Evolutionary conservation across 2,888 invertebrate species (phyloP), one percentile per base, ranked within the genome.

Genomic region (Dynastes hyllus): DNA sequence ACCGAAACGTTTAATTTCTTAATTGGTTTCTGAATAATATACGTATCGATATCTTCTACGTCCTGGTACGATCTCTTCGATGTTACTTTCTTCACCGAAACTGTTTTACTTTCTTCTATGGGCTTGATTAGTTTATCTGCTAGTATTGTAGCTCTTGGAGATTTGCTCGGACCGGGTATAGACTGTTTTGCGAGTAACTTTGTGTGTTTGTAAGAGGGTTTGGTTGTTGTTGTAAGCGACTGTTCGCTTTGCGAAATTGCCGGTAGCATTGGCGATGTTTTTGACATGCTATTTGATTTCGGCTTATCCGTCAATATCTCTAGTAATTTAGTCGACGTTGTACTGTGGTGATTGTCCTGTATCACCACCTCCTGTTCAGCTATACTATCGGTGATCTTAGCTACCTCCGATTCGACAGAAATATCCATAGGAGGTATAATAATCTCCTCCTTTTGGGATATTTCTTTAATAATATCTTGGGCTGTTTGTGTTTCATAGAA

Each of bases 241-340:
- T 40, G 37, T 2, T 63, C 63, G 2, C 22, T 71, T 45, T 77
- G 65, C 5, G 65, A 11, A 37, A 50, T 53, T 13, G 58, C 13
- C 3, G 78, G 5, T 50, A 16, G 11, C 22, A 37, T 13, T 27
- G 69, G 29, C 11, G 79, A 22, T 6, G 76, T 32, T 61, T 81
- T 81, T 11, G 73, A 37, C 5, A 22, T 22, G 32, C n/a, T 16
- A 29, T 11, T 63, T 53, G 87, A 82, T 85, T 88, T 90, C 16
- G 88, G 88, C 80, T 87, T 85, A 77, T 91, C 91, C 83, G 92
- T 91, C 81, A 92, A 87, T 78, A 92, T 91, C 86, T 92, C 91
- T 79, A 92, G 86, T 63, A 92, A 85, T 87, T 92, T 92, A 0
- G 92, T 91, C 2, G 91, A 89, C 5, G 90, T 88, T n/a, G 89